Conservation (phyloP, 2,797 vertebrate species). For the Buphagus erythrorhynchus region DNA sequence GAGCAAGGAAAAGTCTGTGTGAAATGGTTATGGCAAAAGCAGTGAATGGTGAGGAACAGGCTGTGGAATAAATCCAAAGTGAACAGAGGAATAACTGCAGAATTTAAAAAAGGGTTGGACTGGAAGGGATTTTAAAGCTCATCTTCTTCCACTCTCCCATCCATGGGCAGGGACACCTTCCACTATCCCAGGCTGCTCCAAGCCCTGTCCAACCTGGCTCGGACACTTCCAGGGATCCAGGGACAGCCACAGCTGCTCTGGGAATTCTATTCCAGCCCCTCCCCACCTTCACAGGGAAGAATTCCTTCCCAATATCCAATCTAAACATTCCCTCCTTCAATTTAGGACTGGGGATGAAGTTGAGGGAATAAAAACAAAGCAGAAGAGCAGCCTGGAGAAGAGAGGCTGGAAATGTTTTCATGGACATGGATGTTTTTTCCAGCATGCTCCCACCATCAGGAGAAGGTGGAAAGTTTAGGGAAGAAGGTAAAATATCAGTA, state of each 20-base stretch:
- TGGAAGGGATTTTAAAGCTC: neutral
- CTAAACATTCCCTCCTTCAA: neutral
- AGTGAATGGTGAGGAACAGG: neutral
- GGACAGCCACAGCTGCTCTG: neutral
- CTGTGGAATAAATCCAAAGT: neutral
- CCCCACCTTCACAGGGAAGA: neutral
- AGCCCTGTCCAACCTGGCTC: accelerated
- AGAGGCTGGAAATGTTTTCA: neutral
- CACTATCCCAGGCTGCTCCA: accelerated
- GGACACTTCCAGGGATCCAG: neutral
- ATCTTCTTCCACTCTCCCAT: accelerated
- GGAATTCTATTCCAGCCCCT: accelerated
- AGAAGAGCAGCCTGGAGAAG: neutral
- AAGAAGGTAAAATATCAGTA: neutral
- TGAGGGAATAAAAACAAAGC: neutral
- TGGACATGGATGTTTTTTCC: neutral
- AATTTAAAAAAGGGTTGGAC: neutral
- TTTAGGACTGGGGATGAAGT: neutral
- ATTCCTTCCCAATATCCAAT: neutral
- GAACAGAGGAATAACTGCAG: neutral
- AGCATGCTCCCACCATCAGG: neutral
- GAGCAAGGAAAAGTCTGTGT: neutral
- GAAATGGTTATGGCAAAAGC: neutral
- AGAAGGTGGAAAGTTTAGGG: neutral
- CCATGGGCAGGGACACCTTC: neutral